Base-by-base conservation (phyloP, 2,797 vertebrate species). In the Neomorphus geoffroyi region DNA sequence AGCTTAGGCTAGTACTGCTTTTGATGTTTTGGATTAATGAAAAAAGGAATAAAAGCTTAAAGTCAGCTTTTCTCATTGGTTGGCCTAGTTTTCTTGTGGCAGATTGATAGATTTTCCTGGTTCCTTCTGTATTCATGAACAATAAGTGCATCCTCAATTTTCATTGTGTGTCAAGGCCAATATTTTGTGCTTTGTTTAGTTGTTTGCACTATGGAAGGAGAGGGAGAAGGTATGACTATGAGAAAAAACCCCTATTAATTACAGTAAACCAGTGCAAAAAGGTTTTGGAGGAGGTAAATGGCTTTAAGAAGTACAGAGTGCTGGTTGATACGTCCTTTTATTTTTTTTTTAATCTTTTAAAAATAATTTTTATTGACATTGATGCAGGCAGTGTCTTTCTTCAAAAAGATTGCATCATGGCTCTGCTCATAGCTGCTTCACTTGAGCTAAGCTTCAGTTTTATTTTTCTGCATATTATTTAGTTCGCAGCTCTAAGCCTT, bases 121-220 rank as follows among this genome's bases (percentile, higher is more conserved):
- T 81, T 90, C 10, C 12, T 23, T 80, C 81, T 65, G 2, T 92
- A 71, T 85, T 93, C 50, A 41, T 88, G 57, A 91, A 80, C 75
- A 90, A 51, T 67, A 97, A 83, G 46, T 72, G 37, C 26, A 74
- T 95, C 93, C 93, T 89, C 66, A 67, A 23, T 94, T 85, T 92
- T 92, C 45, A 27, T 78, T 61, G 22, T 93, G n/a, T 69, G 33
- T 80, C 64, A 69, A 91, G 71, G 50, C 84, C 83, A 75, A 13
- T 89, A 26, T 83, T 96, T 91, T 78, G 54, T 83, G 37, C 74
- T 83, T 92, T 4, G 11, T 75, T 88, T 95, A 80, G 45, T 71
- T 86, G 39, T 73, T 95, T 86, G 84, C 85, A n/a, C 50, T 28
- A 23, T 46, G 48, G 53, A 91, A 94, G 88, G 64, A 56, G n/a